Conservation (phyloP, 2,888 invertebrate species). For the Chrysotoxum bicinctum region DNA sequence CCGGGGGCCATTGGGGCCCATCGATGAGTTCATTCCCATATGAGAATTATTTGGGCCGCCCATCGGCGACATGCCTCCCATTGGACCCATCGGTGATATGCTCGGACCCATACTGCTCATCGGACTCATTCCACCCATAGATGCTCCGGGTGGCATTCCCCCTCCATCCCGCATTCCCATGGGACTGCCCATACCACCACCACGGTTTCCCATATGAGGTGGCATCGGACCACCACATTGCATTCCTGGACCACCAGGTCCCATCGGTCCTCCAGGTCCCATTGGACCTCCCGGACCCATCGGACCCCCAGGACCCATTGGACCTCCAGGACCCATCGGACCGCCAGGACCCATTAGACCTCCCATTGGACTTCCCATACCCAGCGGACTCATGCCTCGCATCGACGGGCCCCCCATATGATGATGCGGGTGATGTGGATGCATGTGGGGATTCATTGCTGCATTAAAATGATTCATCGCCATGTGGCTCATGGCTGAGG, state of each 20-base stretch:
- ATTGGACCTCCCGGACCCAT: constrained; percentile 76
- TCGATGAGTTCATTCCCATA: constrained; percentile 84
- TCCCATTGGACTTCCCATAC: constrained; percentile 76
- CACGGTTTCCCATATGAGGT: constrained; percentile 80
- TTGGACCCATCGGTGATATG: constrained; percentile 80
- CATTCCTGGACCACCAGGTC: constrained; percentile 75
- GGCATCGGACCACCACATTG: constrained; percentile 77
- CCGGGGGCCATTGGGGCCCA: constrained; percentile 82
- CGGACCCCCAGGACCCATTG: constrained; percentile 77
- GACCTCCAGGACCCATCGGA: constrained; percentile 76
- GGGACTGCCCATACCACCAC: constrained; percentile 80
- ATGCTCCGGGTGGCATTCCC: constrained; percentile 79
- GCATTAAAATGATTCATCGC: constrained; percentile 86
- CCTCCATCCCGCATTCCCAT: constrained; percentile 84
- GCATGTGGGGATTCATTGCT: constrained; percentile 85
- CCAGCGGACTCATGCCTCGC: constrained; percentile 82
- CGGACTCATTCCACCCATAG: constrained; percentile 83
- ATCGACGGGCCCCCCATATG: constrained; percentile 83
- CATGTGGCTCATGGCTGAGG: constrained; percentile 82
- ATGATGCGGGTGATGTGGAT: constrained; percentile 87
- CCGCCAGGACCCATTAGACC: constrained; percentile 71
- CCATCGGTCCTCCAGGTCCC: constrained; percentile 67
- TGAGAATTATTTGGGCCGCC: constrained; percentile 84
- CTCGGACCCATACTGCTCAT: constrained; percentile 82
- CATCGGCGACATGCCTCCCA: constrained; percentile 86